Conservation (phyloP, 2,113 vertebrate species). For the Herpailurus yagouaroundi region DNA sequence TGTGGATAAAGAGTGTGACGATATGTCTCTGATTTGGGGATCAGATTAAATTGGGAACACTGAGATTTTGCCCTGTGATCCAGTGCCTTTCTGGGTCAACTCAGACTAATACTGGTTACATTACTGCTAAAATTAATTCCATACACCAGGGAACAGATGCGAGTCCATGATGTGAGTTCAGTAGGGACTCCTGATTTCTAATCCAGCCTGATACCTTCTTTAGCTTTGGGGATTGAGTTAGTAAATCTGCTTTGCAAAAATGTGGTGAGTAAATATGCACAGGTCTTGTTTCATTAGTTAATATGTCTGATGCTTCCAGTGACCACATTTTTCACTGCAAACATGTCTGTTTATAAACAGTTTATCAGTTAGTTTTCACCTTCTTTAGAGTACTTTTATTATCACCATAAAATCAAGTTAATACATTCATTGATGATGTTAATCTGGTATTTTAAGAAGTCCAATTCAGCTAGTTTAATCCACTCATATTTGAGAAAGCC, state of each 20-base stretch:
- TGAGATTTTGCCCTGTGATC: neutral
- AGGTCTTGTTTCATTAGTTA: conserved; percentile 54
- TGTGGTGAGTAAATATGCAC: conserved; percentile 49
- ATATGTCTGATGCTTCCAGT: neutral
- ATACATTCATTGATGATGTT: neutral
- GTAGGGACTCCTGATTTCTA: conserved; percentile 54
- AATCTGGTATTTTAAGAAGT: neutral
- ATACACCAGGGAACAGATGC: conserved; percentile 67
- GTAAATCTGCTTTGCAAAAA: conserved; percentile 71
- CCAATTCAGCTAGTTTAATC: neutral
- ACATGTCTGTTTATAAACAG: neutral
- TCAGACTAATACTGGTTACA: neutral
- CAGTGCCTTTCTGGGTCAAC: conserved; percentile 61
- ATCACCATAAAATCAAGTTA: conserved; percentile 6
- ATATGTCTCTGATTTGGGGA: conserved; percentile 18
- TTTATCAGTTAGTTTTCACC: neutral
- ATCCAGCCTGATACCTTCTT: conserved; percentile 68
- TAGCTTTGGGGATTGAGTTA: conserved; percentile 56
- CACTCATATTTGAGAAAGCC: conserved; percentile 8
- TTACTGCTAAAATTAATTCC: conserved; percentile 58
- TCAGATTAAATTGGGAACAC: conserved; percentile 45
- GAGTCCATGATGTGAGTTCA: conserved; percentile 57
- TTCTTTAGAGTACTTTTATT: conserved; percentile 21
- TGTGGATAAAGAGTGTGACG: neutral
- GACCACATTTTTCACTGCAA: conserved; percentile 32